Percentiles rank a stretch among this genome's conserved stretches.
phyloP scores from a whole-genome alignment of 2,888 invertebrate species.

The Cephus sareptanus region DNA sequence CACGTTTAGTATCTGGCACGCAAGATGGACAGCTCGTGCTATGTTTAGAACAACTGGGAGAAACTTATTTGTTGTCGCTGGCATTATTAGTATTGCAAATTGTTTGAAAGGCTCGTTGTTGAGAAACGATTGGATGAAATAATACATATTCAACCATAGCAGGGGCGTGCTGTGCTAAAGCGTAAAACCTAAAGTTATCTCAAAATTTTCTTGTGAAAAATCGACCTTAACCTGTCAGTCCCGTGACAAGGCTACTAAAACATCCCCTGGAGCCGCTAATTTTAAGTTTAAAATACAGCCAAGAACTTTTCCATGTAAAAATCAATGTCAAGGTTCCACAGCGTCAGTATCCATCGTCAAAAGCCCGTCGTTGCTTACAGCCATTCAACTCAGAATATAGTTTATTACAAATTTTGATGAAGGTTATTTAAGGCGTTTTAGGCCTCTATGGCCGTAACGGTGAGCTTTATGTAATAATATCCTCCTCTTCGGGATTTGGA shows the following conservation, averaged over 20 bases:
- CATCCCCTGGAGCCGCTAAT: not conserved
- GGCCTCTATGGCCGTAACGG: not conserved
- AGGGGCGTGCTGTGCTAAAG: not conserved
- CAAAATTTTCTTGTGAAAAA: not conserved
- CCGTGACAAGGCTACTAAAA: too few relatives aligned
- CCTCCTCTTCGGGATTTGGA: not conserved
- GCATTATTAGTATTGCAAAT: not conserved
- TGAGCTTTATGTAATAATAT: not conserved
- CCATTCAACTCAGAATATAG: not conserved
- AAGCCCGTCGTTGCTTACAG: not conserved
- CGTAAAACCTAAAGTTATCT: not conserved
- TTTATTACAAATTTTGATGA: not conserved
- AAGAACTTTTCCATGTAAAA: not conserved
- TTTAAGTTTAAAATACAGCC: not conserved
- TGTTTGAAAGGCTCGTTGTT: not conserved
- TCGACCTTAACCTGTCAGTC: not conserved
- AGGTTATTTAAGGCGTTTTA: not conserved
- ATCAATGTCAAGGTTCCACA: not conserved
- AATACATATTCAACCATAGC: not conserved
- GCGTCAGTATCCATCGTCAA: not conserved
- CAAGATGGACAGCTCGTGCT: slow-evolving; percentile 30
- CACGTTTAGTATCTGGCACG: slow-evolving; percentile 27
- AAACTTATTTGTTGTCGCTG: slow-evolving; percentile 21
- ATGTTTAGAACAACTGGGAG: slow-evolving; percentile 35
- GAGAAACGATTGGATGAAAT: not conserved